These are phyloP conservation scores for Aspidoscelis tigris DNA, from an alignment of 2,113 vertebrate species.

Conservation along the genomic window DNA sequence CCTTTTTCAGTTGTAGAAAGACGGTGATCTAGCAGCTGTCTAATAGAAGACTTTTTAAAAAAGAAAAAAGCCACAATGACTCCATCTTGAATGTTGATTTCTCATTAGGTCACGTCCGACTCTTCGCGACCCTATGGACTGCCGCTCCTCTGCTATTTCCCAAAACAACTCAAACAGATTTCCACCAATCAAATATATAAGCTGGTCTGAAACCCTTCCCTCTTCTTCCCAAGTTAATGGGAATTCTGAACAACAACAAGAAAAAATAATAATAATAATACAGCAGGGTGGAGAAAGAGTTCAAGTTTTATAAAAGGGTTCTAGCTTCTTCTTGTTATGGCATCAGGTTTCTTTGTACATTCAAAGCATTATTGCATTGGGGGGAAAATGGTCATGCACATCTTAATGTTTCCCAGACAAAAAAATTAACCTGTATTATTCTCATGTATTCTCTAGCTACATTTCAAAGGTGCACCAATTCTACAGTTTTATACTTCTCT, in stretches of 20 bases:
- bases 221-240: constrained; percentile 30
- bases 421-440: constrained; percentile 75
- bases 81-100: background rate
- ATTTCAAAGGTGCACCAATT: constrained; percentile 84
- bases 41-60: constrained; percentile 40
- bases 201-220: constrained; percentile 43
- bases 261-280: too few species aligned
- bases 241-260: constrained; percentile 14
- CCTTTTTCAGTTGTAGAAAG: constrained; percentile 49
- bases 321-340: constrained; percentile 67
- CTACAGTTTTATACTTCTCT: constrained; percentile 73
- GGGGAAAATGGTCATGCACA: constrained; percentile 69
- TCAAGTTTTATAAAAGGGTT: constrained; percentile 38
- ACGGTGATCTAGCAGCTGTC: constrained; percentile 36
- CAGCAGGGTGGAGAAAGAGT: constrained; percentile 21
- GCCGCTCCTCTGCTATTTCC: too few species aligned
- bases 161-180: constrained; percentile 21
- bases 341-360: constrained; percentile 53
- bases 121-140: too few species aligned
- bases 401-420: constrained; percentile 74
- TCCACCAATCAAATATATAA: constrained; percentile 50
- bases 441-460: constrained; percentile 79
- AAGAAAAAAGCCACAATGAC: constrained; percentile 42
- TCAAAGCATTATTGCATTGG: constrained; percentile 74
- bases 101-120: too few species aligned